Percentiles rank a stretch among this genome's conserved stretches.
phyloP scores from a whole-genome alignment of 2,113 vertebrate species.

The Lophotis ruficrista region DNA sequence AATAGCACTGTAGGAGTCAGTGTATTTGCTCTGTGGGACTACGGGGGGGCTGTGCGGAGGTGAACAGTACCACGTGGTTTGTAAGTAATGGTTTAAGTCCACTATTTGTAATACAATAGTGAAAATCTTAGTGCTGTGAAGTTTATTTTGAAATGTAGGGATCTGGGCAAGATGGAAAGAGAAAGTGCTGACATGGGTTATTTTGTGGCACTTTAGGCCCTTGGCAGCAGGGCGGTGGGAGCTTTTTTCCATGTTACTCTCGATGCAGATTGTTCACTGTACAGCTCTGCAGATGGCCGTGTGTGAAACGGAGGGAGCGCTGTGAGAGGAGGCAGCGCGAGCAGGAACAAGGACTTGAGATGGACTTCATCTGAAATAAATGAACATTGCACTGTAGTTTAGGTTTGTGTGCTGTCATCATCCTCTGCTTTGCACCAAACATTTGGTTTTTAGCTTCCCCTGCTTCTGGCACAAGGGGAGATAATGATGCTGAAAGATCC shows the following conservation, averaged over 20 bases:
- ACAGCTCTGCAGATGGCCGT: neutral
- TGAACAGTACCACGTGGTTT: neutral
- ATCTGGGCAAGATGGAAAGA: neutral
- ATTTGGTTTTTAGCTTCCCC: neutral
- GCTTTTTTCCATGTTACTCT: neutral
- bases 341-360: neutral
- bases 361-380: neutral
- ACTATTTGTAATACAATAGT: neutral
- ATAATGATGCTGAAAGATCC: accelerated
- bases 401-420: neutral
- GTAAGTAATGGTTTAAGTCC: neutral
- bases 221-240: neutral
- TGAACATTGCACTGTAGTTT: neutral
- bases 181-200: neutral
- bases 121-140: neutral
- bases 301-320: neutral
- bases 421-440: neutral
- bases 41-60: neutral
- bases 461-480: neutral
- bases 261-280: neutral
- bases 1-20: neutral
- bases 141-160: neutral
- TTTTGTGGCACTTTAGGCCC: neutral
- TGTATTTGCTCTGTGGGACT: no score
- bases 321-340: neutral